phyloP scores from a whole-genome alignment of 2,113 vertebrate genomes.

The Rhombomys opimus region DNA sequence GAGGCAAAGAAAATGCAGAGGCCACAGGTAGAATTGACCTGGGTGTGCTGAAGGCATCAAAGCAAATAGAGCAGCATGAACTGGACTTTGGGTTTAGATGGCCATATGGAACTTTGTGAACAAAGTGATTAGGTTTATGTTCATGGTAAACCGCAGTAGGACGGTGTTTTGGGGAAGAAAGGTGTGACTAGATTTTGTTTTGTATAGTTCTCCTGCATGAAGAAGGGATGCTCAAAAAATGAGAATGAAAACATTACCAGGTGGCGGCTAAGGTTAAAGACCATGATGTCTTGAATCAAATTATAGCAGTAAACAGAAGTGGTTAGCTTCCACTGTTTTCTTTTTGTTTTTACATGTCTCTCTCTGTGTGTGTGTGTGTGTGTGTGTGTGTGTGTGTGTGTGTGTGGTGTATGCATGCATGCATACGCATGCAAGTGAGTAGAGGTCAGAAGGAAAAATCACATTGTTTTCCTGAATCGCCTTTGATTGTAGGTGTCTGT shows the following conservation, averaged over 20 bases:
- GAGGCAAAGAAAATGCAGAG: neutral
- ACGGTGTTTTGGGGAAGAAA: neutral
- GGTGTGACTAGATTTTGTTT: neutral
- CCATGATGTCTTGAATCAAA: neutral
- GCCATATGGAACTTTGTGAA: neutral
- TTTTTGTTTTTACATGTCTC: neutral
- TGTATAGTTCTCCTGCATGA: neutral
- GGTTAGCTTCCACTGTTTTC: neutral
- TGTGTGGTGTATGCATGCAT: neutral
- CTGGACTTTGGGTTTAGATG: neutral
- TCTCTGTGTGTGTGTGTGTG: neutral
- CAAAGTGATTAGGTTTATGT: neutral
- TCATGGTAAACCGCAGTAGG: neutral
- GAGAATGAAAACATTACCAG: neutral
- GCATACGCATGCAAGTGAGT: too few species aligned
- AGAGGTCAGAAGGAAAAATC: neutral
- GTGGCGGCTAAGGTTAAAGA: neutral
- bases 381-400: neutral
- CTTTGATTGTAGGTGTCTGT: neutral
- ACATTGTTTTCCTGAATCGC: neutral
- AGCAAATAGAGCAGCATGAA: accelerated
- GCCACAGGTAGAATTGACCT: neutral
- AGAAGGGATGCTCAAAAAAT: neutral
- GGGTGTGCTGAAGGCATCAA: neutral
- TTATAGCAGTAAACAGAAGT: neutral